These are phyloP conservation scores for Caenorhabditis sinica DNA, from an alignment of 2,888 invertebrate species.

Conservation along the genomic window DNA sequence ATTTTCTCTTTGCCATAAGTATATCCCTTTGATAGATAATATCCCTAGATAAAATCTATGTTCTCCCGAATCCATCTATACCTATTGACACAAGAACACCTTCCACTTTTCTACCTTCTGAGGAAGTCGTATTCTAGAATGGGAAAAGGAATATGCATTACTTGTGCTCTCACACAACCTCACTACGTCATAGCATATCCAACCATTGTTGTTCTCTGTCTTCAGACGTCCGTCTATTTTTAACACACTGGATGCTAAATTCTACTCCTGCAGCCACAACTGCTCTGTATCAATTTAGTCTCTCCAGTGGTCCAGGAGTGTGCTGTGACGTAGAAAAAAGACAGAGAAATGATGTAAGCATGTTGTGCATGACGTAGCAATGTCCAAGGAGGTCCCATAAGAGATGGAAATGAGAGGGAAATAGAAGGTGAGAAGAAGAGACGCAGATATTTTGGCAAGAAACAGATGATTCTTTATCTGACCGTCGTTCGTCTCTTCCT, in stretches of 20 bases:
- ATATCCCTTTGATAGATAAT: no score
- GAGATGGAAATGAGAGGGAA: conserved; percentile 14
- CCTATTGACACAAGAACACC: neutral
- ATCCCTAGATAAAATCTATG: no score
- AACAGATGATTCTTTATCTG: conserved; percentile 28
- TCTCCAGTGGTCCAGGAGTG: conserved; percentile 28
- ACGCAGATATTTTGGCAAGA: neutral
- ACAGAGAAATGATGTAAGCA: neutral
- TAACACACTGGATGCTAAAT: conserved; percentile 26
- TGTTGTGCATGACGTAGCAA: conserved; percentile 16
- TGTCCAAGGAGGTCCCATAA: conserved; percentile 18
- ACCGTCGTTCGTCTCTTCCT: conserved; percentile 7
- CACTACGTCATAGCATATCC: conserved; percentile 28
- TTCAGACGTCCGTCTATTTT: neutral
- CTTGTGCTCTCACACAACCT: conserved; percentile 5
- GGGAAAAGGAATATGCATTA: conserved; percentile 18
- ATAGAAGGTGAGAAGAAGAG: conserved; percentile 17
- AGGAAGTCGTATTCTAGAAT: neutral
- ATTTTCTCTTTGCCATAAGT: no score
- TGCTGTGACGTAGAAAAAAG: conserved; percentile 24
- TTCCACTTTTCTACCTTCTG: neutral
- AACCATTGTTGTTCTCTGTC: conserved; percentile 21
- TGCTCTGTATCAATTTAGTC: conserved; percentile 8
- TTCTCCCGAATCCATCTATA: neutral
- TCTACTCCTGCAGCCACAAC: conserved; percentile 10